These are phyloP conservation scores for Atethmia centrago DNA, from an alignment of 2,888 invertebrate genomes.

Conservation along the genomic window DNA sequence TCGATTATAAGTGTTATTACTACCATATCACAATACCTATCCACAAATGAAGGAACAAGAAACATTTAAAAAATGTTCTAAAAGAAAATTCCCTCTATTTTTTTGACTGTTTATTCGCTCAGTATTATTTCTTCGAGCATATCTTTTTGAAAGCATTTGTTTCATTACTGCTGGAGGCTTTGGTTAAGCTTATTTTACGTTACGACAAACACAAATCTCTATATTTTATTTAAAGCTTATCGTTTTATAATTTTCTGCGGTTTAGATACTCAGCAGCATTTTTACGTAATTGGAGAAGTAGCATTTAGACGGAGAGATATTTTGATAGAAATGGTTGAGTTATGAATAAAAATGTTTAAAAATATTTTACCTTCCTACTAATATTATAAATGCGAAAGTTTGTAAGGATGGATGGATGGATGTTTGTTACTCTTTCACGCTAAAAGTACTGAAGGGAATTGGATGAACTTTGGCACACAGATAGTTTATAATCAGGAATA, in stretches of 20 bases:
- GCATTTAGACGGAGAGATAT: neutral
- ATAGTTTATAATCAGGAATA: no score
- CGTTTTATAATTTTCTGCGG: neutral
- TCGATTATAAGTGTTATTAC: neutral
- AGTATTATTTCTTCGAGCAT: neutral
- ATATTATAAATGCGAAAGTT: no score
- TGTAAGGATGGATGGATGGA: no score
- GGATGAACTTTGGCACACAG: no score
- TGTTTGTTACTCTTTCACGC: no score
- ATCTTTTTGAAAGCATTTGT: neutral
- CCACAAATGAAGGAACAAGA: neutral
- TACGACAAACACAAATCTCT: conserved; percentile 8
- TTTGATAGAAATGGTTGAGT: neutral
- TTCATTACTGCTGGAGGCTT: conserved; percentile 17
- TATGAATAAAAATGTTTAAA: no score
- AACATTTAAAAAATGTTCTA: neutral
- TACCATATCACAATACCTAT: neutral
- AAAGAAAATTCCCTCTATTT: neutral
- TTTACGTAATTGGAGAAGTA: neutral
- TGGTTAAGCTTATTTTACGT: conserved; percentile 1
- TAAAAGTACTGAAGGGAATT: no score
- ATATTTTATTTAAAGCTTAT: conserved; percentile 16
- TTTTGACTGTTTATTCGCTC: neutral
- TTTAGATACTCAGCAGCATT: neutral
- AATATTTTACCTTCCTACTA: no score